Evolutionary conservation across 2,888 invertebrate species (phyloP), one percentile per base, ranked within the genome.

Genomic region (Norana najaformis): DNA sequence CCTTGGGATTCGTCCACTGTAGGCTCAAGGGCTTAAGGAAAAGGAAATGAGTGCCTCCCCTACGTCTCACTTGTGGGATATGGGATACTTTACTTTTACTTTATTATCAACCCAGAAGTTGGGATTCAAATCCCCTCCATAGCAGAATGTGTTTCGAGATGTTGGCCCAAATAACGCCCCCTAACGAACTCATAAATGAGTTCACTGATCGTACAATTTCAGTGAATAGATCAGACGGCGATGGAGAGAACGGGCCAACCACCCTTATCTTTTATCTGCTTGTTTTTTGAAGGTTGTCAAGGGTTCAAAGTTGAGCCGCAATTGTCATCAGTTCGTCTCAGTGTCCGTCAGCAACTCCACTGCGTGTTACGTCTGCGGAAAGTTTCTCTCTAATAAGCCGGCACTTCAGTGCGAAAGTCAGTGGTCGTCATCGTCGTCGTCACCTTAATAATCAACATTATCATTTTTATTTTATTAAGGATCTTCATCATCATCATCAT

Each of bases 401-500:
- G 96, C 97, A 53, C 96, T 97, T n/a, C 97, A 97, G 94, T 97
- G 97, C 95, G 97, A 97, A 95, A 96, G 97, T 97, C 95, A 96
- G 97, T 95, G n/a, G 36, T 85, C n/a, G 4, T 2, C 37, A 35
- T 88, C 35, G 8, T 38, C 30, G 23, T 38, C 36, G 23, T 88
- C n/a, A n/a, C 36, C 23, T 85, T 85, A 38, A 88, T 83, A 18
- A 35, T 34, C 34, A 1, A 34, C 13, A 88, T 88, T 88, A 5
- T 13, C 1, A 38, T 38, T 88, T 35, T 37, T 30, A 38, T n/a
- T 37, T 20, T 37, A 5, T 18, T 2, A 30, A 30, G n/a, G n/a
- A n/a, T n/a, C n/a, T n/a, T 23, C 20, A 14, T 35, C 34, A 20
- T 85, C 34, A 88, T 35, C 88, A 35, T n/a, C 0, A 35, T 88